Evolutionary conservation across 2,113 vertebrate genomes (phyloP).

Genomic region (Damaliscus lunatus): DNA sequence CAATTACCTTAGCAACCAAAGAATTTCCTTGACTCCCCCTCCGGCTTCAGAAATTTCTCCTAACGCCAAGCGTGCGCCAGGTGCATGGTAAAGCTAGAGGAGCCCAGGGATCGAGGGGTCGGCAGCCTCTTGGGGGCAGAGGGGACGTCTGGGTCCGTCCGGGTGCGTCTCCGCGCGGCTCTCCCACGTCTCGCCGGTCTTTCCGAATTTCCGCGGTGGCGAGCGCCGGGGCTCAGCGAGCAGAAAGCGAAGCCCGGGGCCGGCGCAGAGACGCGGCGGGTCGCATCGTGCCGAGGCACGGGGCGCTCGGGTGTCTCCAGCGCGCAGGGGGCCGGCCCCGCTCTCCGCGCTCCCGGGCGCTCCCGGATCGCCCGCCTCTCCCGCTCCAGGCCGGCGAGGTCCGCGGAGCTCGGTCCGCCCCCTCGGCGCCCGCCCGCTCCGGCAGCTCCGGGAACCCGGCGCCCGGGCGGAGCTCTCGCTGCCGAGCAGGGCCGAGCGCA

Average conservation of each 20-base stretch:
- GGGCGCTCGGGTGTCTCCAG: constrained; percentile 28
- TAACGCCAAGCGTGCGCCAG: constrained; percentile 61
- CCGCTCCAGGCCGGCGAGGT: background rate
- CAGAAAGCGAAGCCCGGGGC: background rate
- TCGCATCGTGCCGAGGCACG: constrained; percentile 45
- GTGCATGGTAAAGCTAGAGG: constrained; percentile 58
- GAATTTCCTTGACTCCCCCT: constrained; percentile 58
- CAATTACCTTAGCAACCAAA: constrained; percentile 83
- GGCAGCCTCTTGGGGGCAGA: constrained; percentile 25
- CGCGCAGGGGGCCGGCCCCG: background rate
- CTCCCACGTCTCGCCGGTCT: background rate
- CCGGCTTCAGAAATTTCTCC: constrained; percentile 52
- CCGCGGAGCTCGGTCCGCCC: background rate
- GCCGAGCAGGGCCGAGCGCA: constrained; percentile 22
- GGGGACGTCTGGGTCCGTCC: background rate
- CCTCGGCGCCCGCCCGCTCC: background rate
- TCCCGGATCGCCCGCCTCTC: background rate
- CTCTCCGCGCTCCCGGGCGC: background rate
- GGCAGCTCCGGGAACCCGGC: background rate
- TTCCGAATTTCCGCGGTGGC: constrained; percentile 36
- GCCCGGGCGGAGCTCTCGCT: constrained; percentile 16
- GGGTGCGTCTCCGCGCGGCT: constrained; percentile 6
- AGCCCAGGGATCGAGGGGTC: constrained; percentile 22
- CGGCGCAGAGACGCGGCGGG: background rate
- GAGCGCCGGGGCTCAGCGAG: constrained; percentile 26